These are phyloP conservation scores for Fukomys damarensis DNA, from an alignment of 2,113 vertebrate species.

Conservation along the genomic window DNA sequence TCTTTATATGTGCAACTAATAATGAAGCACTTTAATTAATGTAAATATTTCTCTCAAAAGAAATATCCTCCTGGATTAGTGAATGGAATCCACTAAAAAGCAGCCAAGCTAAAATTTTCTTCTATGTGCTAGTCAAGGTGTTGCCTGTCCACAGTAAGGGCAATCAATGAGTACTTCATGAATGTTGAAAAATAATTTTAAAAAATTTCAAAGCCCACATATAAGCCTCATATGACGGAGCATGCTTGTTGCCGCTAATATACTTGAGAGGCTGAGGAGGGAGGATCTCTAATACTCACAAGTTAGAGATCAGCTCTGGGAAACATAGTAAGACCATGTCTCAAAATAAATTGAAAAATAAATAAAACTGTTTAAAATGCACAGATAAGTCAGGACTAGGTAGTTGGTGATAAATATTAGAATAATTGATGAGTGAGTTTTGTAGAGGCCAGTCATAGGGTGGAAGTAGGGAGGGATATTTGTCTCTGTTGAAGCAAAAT, in stretches of 20 bases:
- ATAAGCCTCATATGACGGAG: neutral
- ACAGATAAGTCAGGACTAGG: neutral
- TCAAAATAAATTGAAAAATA: neutral
- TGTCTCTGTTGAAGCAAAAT: neutral
- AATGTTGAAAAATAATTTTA: neutral
- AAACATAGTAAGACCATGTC: neutral
- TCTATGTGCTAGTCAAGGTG: neutral
- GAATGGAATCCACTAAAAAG: neutral
- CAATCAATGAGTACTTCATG: neutral
- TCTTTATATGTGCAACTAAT: neutral
- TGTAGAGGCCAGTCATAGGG: neutral
- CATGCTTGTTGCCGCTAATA: neutral
- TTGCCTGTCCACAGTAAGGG: neutral
- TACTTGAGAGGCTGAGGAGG: neutral
- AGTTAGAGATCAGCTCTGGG: neutral
- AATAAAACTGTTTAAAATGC: neutral
- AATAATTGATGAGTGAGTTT: neutral
- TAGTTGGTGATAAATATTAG: neutral
- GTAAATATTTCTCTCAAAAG: neutral
- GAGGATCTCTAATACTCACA: neutral
- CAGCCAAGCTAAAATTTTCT: neutral
- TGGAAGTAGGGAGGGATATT: neutral
- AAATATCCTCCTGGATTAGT: neutral
- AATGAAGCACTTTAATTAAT: neutral
- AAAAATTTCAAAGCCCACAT: neutral